Evolutionary conservation across 2,797 vertebrate genomes (phyloP).

Genomic region (Pelochelys cantorii): DNA sequence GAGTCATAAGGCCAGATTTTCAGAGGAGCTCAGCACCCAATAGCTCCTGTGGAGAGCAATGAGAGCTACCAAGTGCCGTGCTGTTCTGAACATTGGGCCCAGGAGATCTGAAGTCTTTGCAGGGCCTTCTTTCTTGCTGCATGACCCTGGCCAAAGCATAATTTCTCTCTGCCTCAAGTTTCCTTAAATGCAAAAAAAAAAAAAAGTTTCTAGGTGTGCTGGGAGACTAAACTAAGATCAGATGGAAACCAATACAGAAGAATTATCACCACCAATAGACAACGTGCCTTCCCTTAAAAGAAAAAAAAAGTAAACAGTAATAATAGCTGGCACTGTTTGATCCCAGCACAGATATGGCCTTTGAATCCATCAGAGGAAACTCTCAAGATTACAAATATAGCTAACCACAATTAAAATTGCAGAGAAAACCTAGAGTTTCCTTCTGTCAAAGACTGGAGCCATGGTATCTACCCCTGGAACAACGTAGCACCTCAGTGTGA

Average conservation of each 20-base stretch:
- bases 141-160: not conserved
- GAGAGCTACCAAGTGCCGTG: slow-evolving; percentile 22
- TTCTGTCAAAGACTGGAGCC: not conserved
- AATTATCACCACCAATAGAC: slow-evolving; percentile 45
- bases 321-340: not conserved
- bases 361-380: not conserved
- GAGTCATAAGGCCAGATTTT: not conserved
- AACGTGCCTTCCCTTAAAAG: slow-evolving; percentile 37
- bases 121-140: not conserved
- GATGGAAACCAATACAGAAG: slow-evolving; percentile 10
- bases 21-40: not conserved
- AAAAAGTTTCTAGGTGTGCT: not conserved
- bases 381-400: too few relatives aligned
- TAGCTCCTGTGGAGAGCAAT: slow-evolving; percentile 28
- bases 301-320: slow-evolving; percentile 11
- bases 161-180: not conserved
- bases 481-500: not conserved
- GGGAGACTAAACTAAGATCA: not conserved
- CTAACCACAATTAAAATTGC: not conserved
- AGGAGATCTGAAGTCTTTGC: not conserved
- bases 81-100: not conserved
- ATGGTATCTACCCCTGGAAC: not conserved
- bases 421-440: slow-evolving; percentile 27
- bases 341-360: not conserved
- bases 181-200: not conserved